A percentile compares a stretch with the other conserved stretches of the same genome.
These are phyloP conservation scores for Scaptomyza pallida DNA, from an alignment of 1,140 invertebrate genomes.

Conservation along the genomic window DNA sequence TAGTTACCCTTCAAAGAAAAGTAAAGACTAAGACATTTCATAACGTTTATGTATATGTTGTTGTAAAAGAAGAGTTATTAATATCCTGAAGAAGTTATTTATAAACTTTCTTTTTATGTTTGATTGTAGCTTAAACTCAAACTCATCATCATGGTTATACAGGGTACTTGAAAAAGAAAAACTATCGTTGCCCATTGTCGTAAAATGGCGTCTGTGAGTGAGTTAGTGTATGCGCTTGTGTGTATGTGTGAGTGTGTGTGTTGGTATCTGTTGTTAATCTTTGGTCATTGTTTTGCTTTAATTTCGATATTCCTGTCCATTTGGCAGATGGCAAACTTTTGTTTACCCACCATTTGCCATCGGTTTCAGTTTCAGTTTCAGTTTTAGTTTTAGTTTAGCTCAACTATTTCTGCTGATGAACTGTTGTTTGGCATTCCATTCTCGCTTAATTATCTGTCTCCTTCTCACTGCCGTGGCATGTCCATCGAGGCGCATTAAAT, in stretches of 20 bases:
- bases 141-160: not conserved
- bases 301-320: constrained; percentile 82
- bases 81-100: too few species aligned
- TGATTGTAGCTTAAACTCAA: too few species aligned
- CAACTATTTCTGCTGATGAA: constrained; percentile 66
- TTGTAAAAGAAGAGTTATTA: too few species aligned
- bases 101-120: too few species aligned
- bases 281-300: constrained; percentile 79
- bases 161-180: constrained; percentile 29
- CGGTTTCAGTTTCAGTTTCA: constrained; percentile 42
- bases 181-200: constrained; percentile 21
- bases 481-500: constrained; percentile 58
- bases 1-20: not conserved
- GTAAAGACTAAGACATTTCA: too few species aligned
- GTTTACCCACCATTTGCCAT: constrained; percentile 54
- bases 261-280: constrained; percentile 73
- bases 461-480: too few species aligned
- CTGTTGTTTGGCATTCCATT: constrained; percentile 41
- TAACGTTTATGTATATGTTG: too few species aligned
- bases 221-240: constrained; percentile 48
- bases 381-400: constrained; percentile 43
- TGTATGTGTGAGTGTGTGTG: constrained; percentile 28
- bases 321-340: constrained; percentile 70
- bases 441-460: constrained; percentile 6
- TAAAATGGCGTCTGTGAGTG: constrained; percentile 48